Conservation (phyloP, 2,113 vertebrate genomes). For the Myotis davidii region DNA sequence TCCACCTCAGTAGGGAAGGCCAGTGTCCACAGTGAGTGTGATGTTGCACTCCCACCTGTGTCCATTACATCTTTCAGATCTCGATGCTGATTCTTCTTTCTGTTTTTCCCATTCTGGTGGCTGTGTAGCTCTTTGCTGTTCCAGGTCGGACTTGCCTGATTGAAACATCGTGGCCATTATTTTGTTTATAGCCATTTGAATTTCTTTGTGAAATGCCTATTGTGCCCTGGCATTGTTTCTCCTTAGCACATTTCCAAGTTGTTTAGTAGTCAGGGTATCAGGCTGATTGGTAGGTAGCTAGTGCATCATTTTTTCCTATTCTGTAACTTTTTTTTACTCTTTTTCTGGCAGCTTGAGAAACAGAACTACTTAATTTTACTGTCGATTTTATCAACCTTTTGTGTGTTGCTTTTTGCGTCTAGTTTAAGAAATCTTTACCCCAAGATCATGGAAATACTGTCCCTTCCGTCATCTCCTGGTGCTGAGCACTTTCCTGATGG, state of each 20-base stretch:
- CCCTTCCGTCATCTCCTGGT: not conserved
- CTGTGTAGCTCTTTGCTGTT: not conserved
- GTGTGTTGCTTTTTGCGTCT: not conserved
- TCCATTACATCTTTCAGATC: not conserved
- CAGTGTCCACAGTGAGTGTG: not conserved
- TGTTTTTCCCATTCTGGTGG: not conserved
- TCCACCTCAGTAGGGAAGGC: not conserved
- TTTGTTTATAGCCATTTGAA: not conserved
- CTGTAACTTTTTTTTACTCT: not conserved
- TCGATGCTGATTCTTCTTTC: not conserved
- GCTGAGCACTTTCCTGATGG: not conserved
- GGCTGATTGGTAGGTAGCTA: not conserved
- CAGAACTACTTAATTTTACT: not conserved
- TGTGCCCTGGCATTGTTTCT: not conserved
- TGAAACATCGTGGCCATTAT: not conserved
- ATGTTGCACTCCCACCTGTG: not conserved
- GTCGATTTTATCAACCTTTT: not conserved
- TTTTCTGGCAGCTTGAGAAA: constrained; percentile 6
- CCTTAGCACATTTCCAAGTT: not conserved
- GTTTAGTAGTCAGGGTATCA: not conserved
- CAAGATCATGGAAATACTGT: not conserved
- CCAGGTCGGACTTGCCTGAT: not conserved
- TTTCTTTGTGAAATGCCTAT: not conserved
- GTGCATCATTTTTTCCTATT: not conserved
- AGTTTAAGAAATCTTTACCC: not conserved